Evolutionary conservation across 2,797 vertebrate genomes (phyloP), one percentile per base, ranked within the genome.

Genomic region (Malurus splendens): DNA sequence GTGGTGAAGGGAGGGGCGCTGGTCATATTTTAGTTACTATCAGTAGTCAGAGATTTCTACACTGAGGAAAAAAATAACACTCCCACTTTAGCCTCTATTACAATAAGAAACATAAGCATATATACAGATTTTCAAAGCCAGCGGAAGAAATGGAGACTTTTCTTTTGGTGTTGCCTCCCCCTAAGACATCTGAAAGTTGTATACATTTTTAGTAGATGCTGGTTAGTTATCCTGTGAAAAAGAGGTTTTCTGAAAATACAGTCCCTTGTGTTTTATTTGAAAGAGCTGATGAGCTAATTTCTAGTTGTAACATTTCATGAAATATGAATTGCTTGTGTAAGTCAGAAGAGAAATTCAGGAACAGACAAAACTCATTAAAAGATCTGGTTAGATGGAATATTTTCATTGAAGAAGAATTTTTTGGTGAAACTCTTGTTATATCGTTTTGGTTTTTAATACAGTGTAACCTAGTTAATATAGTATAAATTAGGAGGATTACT

Each of bases 1-100:
- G 1, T 4, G 12, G 20, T 52, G 44, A 75, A 52, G 6, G 19
- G 2, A 55, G 6, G 3, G 2, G 0, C 61, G 7, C 8, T 73
- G 18, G 14, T 47, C 68, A 17, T 61, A 33, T 55, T 82, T 94
- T 50, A 51, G 30, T 28, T n/a, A 6, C 11, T 59, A 51, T 32
- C 20, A 42, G 47, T 39, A 64, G 33, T 38, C 28, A 78, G 25
- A 65, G 5, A 71, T 75, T 82, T 82, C 59, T 61, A 42, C 9
- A 11, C 10, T 42, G 10, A 16, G 52, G 12, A 32, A 67, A 71
- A 74, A 62, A 30, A 39, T 3, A 5, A 28, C 5, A 55, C 23
- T 48, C 7, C 10, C 50, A 41, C 20, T 74, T 74, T 41, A 32
- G 2, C 54, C 5, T 22, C 44, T 51, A 11, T 45, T 68, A 64